Conservation (phyloP, 2,888 invertebrate species). For the Microplitis manilae region DNA sequence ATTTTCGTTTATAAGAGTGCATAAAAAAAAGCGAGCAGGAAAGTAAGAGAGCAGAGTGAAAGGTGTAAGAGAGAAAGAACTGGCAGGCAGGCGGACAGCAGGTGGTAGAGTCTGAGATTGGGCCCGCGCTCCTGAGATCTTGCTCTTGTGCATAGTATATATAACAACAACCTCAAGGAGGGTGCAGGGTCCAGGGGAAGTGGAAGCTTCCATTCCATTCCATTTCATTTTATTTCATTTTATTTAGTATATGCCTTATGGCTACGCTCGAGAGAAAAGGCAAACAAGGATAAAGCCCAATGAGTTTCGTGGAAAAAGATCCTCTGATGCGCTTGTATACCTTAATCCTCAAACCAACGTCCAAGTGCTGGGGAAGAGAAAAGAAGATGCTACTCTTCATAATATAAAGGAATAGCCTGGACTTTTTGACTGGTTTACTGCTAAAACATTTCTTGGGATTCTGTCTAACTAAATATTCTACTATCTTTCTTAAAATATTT, state of each 20-base stretch:
- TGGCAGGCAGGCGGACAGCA: conserved; percentile 39
- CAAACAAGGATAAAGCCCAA: conserved; percentile 61
- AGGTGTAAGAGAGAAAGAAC: conserved; percentile 5
- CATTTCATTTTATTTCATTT: background rate
- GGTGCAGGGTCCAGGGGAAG: conserved; percentile 26
- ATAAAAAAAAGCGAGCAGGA: background rate
- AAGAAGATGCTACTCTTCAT: background rate
- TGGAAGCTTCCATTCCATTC: conserved; percentile 19
- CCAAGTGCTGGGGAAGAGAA: conserved; percentile 33
- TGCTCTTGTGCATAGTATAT: too few relatives aligned
- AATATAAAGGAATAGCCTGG: conserved; percentile 11
- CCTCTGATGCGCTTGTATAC: conserved; percentile 46
- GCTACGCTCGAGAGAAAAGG: conserved; percentile 50
- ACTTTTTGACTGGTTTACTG: conserved; percentile 4
- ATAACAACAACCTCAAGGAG: background rate
- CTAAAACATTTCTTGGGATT: conserved; percentile 6
- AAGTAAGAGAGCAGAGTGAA: background rate
- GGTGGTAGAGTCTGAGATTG: conserved; percentile 48
- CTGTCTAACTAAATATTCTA: background rate
- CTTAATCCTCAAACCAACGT: conserved; percentile 54
- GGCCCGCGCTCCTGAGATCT: conserved; percentile 42
- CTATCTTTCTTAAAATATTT: background rate
- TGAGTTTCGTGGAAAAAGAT: conserved; percentile 62
- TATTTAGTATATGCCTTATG: conserved; percentile 12
- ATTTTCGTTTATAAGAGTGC: conserved; percentile 8